Conservation (phyloP, 2,888 invertebrate genomes). For the Zygothrica quintamaculata region DNA sequence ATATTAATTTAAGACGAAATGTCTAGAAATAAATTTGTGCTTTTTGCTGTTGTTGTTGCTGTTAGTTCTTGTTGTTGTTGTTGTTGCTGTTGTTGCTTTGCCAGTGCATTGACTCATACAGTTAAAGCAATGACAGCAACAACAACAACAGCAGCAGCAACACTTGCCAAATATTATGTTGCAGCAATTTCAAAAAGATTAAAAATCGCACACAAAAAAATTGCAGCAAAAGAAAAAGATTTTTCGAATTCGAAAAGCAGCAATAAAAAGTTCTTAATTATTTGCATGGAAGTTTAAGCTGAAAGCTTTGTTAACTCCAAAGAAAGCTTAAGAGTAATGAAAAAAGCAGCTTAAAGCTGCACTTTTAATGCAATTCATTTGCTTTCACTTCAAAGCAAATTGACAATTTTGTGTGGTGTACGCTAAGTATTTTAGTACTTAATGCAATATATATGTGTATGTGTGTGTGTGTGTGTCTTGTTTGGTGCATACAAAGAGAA, state of each 20-base stretch:
- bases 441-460: constrained; percentile 12
- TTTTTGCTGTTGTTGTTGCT: too few species aligned
- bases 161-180: background rate
- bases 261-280: too few species aligned
- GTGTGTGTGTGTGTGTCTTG: constrained; percentile 3
- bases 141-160: background rate
- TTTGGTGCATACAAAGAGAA: constrained; percentile 34
- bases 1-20: constrained; percentile 68
- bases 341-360: background rate
- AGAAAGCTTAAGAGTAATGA: too few species aligned
- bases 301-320: too few species aligned
- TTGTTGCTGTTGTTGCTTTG: constrained; percentile 24
- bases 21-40: constrained; percentile 63
- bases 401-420: constrained; percentile 31
- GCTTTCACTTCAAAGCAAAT: constrained; percentile 2
- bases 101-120: constrained; percentile 67
- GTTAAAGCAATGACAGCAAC: constrained; percentile 20
- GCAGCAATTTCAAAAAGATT: too few species aligned
- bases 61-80: constrained; percentile 17
- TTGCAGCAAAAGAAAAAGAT: constrained; percentile 3
- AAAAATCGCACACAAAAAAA: too few species aligned
- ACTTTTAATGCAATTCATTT: background rate
- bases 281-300: too few species aligned
- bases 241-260: too few species aligned
- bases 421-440: constrained; percentile 5